These are phyloP conservation scores for Diaphora mendica DNA, from an alignment of 2,888 invertebrate genomes.

Conservation along the genomic window DNA sequence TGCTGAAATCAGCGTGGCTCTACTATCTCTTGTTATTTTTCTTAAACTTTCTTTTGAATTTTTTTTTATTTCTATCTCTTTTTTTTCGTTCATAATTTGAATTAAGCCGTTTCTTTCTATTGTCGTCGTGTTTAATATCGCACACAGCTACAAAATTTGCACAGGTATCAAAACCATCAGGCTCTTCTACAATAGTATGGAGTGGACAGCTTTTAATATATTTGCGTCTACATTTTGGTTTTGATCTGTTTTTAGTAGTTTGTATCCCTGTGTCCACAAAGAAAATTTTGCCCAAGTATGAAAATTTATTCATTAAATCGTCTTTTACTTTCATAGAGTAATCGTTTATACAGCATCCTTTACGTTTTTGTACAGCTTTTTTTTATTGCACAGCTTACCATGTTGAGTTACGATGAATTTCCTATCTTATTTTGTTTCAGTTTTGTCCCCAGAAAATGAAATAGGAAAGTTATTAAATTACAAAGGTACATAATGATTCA, in stretches of 20 bases:
- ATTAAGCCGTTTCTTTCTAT: not conserved
- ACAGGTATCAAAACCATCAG: not conserved
- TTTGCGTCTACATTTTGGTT: slow-evolving; percentile 1
- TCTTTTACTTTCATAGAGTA: not conserved
- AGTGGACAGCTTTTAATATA: not conserved
- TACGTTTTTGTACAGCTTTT: not conserved
- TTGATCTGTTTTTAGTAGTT: slow-evolving; percentile 4
- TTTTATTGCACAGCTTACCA: not conserved
- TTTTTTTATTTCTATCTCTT: not conserved
- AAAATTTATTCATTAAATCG: not conserved
- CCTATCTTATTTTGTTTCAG: not conserved
- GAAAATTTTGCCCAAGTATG: slow-evolving; percentile 12
- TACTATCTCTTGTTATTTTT: too few relatives aligned
- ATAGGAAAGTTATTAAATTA: not conserved
- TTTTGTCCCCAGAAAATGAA: not conserved
- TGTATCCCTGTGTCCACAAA: slow-evolving; percentile 7
- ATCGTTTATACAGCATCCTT: not conserved
- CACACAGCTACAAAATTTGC: not conserved
- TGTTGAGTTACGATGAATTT: not conserved
- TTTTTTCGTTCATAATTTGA: not conserved
- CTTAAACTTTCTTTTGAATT: not conserved
- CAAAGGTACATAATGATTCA: not conserved
- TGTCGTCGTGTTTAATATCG: not conserved
- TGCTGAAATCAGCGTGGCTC: too few relatives aligned
- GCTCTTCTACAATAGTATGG: not conserved